These are phyloP conservation scores for Heliconius hermathena DNA, from an alignment of 1,140 invertebrate species.

Conservation along the genomic window DNA sequence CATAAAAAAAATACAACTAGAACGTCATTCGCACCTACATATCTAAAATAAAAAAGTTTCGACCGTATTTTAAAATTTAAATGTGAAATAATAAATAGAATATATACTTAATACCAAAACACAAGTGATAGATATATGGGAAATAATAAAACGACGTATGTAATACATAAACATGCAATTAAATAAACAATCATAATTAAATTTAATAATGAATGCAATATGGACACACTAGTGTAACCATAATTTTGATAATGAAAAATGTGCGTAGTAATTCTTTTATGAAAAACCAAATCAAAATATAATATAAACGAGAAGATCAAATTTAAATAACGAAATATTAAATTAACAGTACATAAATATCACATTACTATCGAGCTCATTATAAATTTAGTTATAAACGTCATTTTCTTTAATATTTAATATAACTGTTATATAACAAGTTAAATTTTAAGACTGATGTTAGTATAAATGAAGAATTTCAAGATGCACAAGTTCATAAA, in stretches of 20 bases:
- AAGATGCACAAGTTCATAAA: constrained; percentile 51
- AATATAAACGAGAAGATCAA: neutral
- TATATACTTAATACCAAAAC: too few species aligned
- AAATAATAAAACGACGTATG: too few species aligned
- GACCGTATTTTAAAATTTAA: too few species aligned
- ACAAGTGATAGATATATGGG: too few species aligned
- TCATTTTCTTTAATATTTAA: neutral
- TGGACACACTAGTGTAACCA: neutral
- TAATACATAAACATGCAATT: neutral
- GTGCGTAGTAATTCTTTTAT: neutral
- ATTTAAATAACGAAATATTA: neutral
- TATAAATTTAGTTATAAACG: neutral
- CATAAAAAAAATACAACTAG: constrained; percentile 11
- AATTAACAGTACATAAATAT: neutral
- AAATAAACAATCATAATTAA: neutral
- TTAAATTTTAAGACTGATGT: neutral
- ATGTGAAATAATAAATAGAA: too few species aligned
- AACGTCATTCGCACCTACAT: neutral
- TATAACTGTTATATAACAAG: neutral
- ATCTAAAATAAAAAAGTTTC: neutral
- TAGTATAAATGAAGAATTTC: neutral
- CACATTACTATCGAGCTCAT: neutral
- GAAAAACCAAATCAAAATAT: neutral
- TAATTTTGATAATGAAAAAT: neutral
- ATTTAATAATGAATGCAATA: neutral